phyloP scores from a whole-genome alignment of 2,113 vertebrate species.

The Ailuropoda melanoleuca region DNA sequence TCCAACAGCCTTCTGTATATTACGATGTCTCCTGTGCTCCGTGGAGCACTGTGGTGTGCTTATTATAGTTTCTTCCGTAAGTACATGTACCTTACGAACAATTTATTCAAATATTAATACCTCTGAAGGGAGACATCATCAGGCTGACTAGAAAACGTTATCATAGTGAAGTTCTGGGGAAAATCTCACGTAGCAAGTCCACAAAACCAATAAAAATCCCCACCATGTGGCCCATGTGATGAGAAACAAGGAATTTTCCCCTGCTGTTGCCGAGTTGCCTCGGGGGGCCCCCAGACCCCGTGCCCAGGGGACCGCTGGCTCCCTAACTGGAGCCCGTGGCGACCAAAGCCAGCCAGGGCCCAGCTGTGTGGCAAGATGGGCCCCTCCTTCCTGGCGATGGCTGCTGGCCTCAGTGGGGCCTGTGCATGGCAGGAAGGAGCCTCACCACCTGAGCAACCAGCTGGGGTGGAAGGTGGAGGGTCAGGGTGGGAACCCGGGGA shows the following conservation, averaged over 20 bases:
- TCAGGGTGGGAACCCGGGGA: rapidly evolving
- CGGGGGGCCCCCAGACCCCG: not conserved
- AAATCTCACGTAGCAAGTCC: constrained; percentile 58
- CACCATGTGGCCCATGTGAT: not conserved
- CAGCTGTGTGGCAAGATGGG: not conserved
- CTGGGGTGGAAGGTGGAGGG: not conserved
- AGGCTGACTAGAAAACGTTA: constrained; percentile 80
- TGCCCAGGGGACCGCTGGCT: rapidly evolving
- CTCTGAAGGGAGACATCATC: constrained; percentile 82
- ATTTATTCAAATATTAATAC: constrained; percentile 78
- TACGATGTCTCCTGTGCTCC: not conserved
- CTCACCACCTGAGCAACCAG: rapidly evolving
- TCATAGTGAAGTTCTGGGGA: constrained; percentile 76
- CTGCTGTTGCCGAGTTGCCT: rapidly evolving
- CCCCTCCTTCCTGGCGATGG: not conserved
- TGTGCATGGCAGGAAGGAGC: rapidly evolving
- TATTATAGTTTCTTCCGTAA: constrained; percentile 43
- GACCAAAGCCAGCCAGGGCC: not conserved
- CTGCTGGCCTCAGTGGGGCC: not conserved
- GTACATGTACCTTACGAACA: constrained; percentile 79
- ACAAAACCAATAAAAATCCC: constrained; percentile 68
- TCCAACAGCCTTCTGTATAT: not conserved
- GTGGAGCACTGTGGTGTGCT: not conserved
- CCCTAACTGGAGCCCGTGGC: rapidly evolving
- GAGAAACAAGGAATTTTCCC: not conserved